Percentiles rank a stretch among this genome's conserved stretches.
Evolutionary conservation across 2,888 invertebrate species (phyloP).

Genomic region (Gnatocerus cornutus): DNA sequence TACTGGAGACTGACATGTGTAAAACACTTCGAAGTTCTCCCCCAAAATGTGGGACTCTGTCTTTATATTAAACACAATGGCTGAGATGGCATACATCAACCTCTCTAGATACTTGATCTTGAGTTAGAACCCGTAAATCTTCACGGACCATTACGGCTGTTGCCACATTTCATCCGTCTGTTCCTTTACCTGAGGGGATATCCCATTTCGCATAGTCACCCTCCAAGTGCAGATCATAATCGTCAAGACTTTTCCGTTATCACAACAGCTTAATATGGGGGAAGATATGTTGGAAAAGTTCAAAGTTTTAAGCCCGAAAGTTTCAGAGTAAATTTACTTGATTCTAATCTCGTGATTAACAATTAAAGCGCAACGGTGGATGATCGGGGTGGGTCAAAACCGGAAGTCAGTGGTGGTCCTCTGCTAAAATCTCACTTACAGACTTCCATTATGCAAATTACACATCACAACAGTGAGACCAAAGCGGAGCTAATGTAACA

Average conservation of each 20-base stretch:
- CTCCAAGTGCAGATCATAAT: constrained; percentile 29
- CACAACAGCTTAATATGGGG: constrained; percentile 39
- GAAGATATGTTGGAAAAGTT: constrained; percentile 21
- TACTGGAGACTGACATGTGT: constrained; percentile 35
- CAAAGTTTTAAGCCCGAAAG: constrained; percentile 14
- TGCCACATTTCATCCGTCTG: constrained; percentile 48
- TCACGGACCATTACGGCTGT: constrained; percentile 57
- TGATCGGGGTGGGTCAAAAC: background rate
- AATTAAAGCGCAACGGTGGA: constrained; percentile 2
- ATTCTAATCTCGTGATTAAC: constrained; percentile 1
- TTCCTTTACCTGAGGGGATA: constrained; percentile 39
- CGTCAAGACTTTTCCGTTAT: constrained; percentile 32
- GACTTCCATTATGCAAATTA: constrained; percentile 45
- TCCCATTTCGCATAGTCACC: constrained; percentile 40
- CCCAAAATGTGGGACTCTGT: constrained; percentile 25
- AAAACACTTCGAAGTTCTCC: constrained; percentile 39
- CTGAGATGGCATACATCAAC: constrained; percentile 47
- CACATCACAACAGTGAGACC: constrained; percentile 35
- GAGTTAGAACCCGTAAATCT: constrained; percentile 55
- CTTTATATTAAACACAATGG: constrained; percentile 43
- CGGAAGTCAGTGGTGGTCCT: constrained; percentile 25
- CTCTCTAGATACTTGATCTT: constrained; percentile 55
- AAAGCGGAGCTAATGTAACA: constrained; percentile 38
- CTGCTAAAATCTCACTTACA: constrained; percentile 42
- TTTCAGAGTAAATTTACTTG: constrained; percentile 12